These are phyloP conservation scores for Dermochelys coriacea DNA, from an alignment of 2,797 vertebrate species.

Conservation along the genomic window DNA sequence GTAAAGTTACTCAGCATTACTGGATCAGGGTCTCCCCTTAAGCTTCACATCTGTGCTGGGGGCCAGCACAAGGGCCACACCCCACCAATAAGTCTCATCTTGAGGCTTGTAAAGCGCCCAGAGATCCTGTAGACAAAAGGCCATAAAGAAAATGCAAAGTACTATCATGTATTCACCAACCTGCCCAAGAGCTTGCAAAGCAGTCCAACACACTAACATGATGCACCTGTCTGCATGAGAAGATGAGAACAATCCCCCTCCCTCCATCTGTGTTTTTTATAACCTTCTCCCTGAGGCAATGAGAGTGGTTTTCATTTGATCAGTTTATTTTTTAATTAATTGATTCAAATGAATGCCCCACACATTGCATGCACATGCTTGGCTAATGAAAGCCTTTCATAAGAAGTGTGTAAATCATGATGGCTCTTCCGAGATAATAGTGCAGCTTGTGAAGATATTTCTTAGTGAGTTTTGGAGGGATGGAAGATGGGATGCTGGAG, in stretches of 20 bases:
- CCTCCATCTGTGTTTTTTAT: background rate
- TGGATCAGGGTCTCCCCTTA: no score
- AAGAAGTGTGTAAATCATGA: background rate
- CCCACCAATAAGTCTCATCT: background rate
- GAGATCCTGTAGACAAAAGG: background rate
- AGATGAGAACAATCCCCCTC: background rate
- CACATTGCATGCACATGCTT: background rate
- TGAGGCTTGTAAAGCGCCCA: background rate
- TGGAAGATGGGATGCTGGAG: background rate
- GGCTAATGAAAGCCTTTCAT: background rate
- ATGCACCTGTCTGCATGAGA: background rate
- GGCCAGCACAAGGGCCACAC: background rate
- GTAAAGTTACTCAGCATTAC: background rate
- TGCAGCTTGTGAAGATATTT: background rate
- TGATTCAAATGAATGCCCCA: background rate
- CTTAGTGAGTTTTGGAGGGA: background rate
- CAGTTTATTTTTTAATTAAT: background rate
- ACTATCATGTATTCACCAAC: background rate
- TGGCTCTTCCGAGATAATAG: background rate
- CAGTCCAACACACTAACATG: background rate
- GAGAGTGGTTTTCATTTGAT: background rate
- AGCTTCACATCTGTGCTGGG: background rate
- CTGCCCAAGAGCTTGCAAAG: background rate
- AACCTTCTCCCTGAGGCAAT: background rate
- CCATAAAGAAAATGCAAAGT: background rate